These are phyloP conservation scores for Cyanistes caeruleus DNA, from an alignment of 2,113 vertebrate genomes.

Conservation along the genomic window DNA sequence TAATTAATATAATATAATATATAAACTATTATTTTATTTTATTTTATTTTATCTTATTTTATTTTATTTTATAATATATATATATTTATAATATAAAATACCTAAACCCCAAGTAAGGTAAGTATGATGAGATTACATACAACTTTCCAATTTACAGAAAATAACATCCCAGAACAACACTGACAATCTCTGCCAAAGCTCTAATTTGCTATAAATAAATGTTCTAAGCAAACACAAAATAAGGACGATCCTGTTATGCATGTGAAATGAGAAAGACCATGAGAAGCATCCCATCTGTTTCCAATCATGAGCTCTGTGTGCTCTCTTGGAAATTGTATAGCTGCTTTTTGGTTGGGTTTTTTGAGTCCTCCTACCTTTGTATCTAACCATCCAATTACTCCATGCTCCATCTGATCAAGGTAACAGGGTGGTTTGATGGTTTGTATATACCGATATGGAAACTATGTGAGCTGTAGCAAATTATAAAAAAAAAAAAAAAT, in stretches of 20 bases:
- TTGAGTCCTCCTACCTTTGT: neutral
- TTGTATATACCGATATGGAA: neutral
- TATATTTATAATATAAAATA: too few species aligned
- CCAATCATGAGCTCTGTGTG: neutral
- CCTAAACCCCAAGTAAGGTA: neutral
- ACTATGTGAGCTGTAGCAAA: neutral
- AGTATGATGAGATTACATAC: conserved; percentile 22
- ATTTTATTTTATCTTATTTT: too few species aligned
- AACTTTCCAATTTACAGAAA: conserved; percentile 39
- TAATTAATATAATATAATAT: too few species aligned
- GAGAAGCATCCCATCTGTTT: conserved; percentile 10
- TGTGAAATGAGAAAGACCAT: neutral
- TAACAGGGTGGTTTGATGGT: neutral
- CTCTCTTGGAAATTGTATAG: neutral
- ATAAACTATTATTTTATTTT: too few species aligned
- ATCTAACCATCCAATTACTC: neutral
- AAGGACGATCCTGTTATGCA: neutral
- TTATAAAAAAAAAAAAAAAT: neutral
- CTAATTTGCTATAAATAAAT: conserved; percentile 39
- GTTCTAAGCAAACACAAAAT: conserved; percentile 31
- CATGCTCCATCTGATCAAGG: neutral
- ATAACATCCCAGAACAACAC: neutral
- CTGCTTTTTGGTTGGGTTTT: neutral
- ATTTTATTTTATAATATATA: too few species aligned
- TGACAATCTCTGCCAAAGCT: conserved; percentile 14